These are phyloP conservation scores for Tachina lurida DNA, from an alignment of 2,888 invertebrate species.

Conservation along the genomic window DNA sequence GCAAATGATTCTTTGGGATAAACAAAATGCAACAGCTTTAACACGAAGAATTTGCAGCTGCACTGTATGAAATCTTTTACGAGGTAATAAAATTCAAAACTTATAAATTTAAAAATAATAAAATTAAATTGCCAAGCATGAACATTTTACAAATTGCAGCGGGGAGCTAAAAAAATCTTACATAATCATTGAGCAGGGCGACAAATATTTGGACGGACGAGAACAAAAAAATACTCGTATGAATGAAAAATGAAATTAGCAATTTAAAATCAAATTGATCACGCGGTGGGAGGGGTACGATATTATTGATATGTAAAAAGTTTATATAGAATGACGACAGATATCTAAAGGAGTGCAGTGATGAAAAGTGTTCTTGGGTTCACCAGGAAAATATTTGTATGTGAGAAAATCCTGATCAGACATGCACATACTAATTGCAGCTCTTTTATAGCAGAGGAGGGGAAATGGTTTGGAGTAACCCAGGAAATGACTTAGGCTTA, in stretches of 20 bases:
- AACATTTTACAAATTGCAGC: constrained; percentile 40
- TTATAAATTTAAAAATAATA: constrained; percentile 14
- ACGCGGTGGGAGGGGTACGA: constrained; percentile 4
- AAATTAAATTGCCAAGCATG: background rate
- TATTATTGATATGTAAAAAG: constrained; percentile 16
- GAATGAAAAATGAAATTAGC: constrained; percentile 45
- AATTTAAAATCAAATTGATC: constrained; percentile 29
- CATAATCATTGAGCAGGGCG: constrained; percentile 52
- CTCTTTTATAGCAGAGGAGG: background rate
- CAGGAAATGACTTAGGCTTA: too few species aligned
- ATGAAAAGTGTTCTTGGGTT: background rate
- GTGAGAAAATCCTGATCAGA: background rate
- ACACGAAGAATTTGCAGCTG: constrained; percentile 59
- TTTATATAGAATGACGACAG: background rate
- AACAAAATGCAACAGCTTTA: constrained; percentile 24
- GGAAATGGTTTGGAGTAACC: background rate
- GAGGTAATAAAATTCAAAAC: constrained; percentile 1
- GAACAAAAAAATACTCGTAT: constrained; percentile 23
- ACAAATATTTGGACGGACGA: constrained; percentile 32
- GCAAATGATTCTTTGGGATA: constrained; percentile 31
- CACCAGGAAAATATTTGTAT: too few species aligned
- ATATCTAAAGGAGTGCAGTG: background rate
- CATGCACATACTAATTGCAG: background rate
- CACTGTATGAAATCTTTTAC: constrained; percentile 36
- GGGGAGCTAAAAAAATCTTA: constrained; percentile 25